Percentiles rank a stretch among this genome's conserved stretches.
Conservation (phyloP, 2,888 invertebrate species). For the Agrotis exclamationis region DNA sequence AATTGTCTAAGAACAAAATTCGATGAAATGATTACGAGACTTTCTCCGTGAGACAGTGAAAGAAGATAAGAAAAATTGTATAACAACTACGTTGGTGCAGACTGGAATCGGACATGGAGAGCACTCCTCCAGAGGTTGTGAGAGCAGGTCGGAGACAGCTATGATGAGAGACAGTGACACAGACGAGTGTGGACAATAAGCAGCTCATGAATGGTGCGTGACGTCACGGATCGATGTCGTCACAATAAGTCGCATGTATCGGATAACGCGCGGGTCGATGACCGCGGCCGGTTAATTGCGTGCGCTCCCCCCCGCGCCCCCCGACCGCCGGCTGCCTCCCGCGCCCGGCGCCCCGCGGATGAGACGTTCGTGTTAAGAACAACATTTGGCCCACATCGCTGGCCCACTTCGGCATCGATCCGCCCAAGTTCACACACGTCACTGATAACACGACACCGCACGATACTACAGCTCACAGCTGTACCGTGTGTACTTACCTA, state of each 20-base stretch:
- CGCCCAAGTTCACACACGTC: slow-evolving; percentile 80
- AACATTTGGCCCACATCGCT: slow-evolving; percentile 67
- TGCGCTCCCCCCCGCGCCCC: slow-evolving; percentile 35
- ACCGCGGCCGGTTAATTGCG: slow-evolving; percentile 87
- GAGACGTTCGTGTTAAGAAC: slow-evolving; percentile 77
- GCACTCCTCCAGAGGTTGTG: no score
- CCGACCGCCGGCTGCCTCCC: slow-evolving; percentile 19
- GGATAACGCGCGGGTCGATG: slow-evolving; percentile 79
- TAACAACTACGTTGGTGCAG: neutral
- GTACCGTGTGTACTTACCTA: neutral
- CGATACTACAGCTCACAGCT: slow-evolving; percentile 45
- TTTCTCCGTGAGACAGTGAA: neutral
- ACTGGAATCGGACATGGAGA: no score
- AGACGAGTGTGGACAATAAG: slow-evolving; percentile 38
- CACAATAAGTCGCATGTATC: slow-evolving; percentile 71
- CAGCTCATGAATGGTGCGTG: slow-evolving; percentile 63
- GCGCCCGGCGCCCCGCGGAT: slow-evolving; percentile 43
- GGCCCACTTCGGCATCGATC: slow-evolving; percentile 82
- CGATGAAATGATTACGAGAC: neutral
- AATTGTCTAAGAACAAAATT: no score
- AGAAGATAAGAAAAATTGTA: neutral
- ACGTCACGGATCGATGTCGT: slow-evolving; percentile 67
- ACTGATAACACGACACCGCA: slow-evolving; percentile 41
- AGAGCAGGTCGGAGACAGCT: no score
- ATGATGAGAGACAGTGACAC: neutral